Evolutionary conservation across 2,888 invertebrate species (phyloP).

Genomic region (Papilio gigon): DNA sequence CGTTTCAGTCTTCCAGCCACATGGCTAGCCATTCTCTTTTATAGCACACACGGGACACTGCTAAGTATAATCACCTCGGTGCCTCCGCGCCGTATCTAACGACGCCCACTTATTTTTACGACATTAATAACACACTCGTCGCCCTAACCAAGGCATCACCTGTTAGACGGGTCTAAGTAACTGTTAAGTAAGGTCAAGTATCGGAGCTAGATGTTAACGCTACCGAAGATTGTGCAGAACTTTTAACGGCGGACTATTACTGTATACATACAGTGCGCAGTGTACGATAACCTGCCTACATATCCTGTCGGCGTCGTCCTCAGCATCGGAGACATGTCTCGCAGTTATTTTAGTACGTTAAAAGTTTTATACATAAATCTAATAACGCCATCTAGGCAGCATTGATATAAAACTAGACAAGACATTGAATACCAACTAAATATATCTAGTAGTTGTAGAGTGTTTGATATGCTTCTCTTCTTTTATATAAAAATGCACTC

Average conservation of each 20-base stretch:
- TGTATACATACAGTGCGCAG: background rate
- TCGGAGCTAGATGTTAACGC: constrained; percentile 23
- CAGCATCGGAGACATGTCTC: no score
- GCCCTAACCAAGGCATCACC: constrained; percentile 31
- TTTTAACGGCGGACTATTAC: background rate
- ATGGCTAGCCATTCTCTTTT: constrained; percentile 6
- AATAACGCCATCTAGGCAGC: no score
- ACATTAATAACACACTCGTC: constrained; percentile 27
- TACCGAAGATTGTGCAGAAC: constrained; percentile 16
- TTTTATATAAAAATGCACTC: no score
- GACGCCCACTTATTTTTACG: constrained; percentile 39
- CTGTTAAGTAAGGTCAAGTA: constrained; percentile 39
- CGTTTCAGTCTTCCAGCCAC: background rate
- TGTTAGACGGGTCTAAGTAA: constrained; percentile 40
- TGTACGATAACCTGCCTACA: background rate
- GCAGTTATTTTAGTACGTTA: no score
- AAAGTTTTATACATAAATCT: no score
- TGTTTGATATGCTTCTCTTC: no score
- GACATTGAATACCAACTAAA: no score
- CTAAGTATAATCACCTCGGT: constrained; percentile 22
- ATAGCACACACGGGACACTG: constrained; percentile 18
- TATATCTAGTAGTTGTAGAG: no score
- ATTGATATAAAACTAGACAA: no score
- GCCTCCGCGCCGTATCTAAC: constrained; percentile 4
- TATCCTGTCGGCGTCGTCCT: background rate